Percentiles rank a stretch among this genome's conserved stretches.
These are phyloP conservation scores for Atherix ibis DNA, from an alignment of 2,888 invertebrate genomes.

Conservation along the genomic window DNA sequence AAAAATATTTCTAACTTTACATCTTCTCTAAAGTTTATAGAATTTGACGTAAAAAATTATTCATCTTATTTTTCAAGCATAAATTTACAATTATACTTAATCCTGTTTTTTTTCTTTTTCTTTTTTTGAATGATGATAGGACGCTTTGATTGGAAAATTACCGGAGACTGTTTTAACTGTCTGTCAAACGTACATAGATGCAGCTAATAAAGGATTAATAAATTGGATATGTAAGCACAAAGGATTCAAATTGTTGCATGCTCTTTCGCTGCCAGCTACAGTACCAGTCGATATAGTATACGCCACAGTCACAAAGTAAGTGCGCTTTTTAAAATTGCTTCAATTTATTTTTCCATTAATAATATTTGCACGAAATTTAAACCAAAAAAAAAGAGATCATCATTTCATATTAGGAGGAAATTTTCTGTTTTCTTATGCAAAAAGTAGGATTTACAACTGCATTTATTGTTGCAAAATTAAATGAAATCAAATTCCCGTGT, in stretches of 20 bases:
- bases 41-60: no score
- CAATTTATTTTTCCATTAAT: not conserved
- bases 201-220: conserved; percentile 77
- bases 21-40: no score
- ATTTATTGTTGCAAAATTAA: no score
- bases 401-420: no score
- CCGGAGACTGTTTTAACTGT: conserved; percentile 81
- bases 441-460: no score
- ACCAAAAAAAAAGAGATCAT: not conserved
- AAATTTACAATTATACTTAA: no score
- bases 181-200: conserved; percentile 85
- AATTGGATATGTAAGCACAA: conserved; percentile 81
- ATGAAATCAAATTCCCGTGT: no score
- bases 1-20: not conserved
- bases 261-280: conserved; percentile 71
- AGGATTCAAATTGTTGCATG: conserved; percentile 62
- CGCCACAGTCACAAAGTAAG: conserved; percentile 78
- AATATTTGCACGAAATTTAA: conserved; percentile 3
- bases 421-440: no score
- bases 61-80: no score
- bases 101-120: no score
- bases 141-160: conserved; percentile 72
- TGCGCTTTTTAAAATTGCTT: conserved; percentile 17
- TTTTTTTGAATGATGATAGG: no score
- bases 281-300: conserved; percentile 77